Base-by-base conservation (phyloP, 2,113 vertebrate genomes). In the Danionella cerebrum region DNA sequence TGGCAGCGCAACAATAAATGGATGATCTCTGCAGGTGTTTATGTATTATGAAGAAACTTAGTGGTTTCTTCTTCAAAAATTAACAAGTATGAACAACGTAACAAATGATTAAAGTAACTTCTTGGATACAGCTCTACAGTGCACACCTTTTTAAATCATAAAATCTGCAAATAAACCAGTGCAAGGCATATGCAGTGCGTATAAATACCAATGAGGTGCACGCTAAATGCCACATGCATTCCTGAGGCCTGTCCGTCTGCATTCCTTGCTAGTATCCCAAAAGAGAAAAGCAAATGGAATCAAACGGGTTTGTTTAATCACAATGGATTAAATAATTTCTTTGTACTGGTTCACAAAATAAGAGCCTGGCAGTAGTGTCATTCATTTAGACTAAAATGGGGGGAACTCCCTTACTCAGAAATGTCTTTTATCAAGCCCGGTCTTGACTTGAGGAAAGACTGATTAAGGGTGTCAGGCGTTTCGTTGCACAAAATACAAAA, bases 181-280 rank as follows among this genome's bases (percentile, higher is more conserved):
- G 7, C 10, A 51, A 51, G 44, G 51, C 31, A 63, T 36, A 36
- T 19, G 19, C 27, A 16, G 45, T 42, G 62, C 47, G 21, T 65
- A 70, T 57, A 74, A 70, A 70, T 74, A 53, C 60, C 69, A 57
- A 50, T 69, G 58, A 64, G 42, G 41, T 63, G 65, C 27, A 41
- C 35, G 22, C 45, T 42, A 41, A 59, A 45, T 41, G 39, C 60
- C 44, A 70, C 41, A 72, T 57, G 38, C 66, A 75, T 67, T 68
- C 65, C 54, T 57, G 47, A 55, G 31, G 27, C 38, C 63, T 27
- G 67, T 41, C 51, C 60, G 31, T 48, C 66, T 45, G 51, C 71
- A 78, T 67, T 71, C 66, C 62, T 53, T 10, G 13, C 29, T 47
- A 44, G 45, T n/a, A 9, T 76, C 27, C 16, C 38, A 25, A 9